Conservation (phyloP, 2,113 vertebrate genomes). For the Excalfactoria chinensis region DNA sequence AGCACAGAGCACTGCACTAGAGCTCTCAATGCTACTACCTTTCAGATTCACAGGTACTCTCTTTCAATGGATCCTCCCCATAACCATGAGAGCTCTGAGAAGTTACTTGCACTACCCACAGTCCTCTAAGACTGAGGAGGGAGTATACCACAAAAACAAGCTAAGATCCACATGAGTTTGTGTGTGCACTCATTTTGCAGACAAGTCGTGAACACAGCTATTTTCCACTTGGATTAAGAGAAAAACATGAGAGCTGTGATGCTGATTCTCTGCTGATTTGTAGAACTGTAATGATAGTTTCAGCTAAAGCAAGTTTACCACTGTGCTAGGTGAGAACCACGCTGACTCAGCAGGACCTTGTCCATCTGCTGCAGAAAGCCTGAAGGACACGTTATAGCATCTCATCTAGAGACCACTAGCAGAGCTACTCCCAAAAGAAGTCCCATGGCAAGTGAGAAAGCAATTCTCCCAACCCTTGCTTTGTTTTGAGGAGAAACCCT, state of each 20-base stretch:
- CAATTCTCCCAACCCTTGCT: background rate
- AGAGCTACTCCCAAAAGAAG: background rate
- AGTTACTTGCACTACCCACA: background rate
- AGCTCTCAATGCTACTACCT: background rate
- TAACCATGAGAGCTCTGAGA: background rate
- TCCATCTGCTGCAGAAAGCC: background rate
- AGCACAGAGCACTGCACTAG: background rate
- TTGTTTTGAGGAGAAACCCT: background rate
- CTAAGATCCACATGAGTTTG: background rate
- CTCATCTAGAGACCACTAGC: background rate
- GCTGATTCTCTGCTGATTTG: background rate
- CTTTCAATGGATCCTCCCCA: background rate
- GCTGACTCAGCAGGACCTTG: background rate
- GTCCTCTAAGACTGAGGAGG: background rate
- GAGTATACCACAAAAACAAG: background rate
- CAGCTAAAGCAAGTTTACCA: background rate
- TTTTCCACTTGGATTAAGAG: constrained; percentile 16
- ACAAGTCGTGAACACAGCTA: constrained; percentile 12
- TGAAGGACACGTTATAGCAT: background rate
- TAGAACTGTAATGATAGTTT: background rate
- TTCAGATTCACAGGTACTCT: background rate
- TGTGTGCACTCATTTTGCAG: background rate
- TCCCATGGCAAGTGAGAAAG: background rate
- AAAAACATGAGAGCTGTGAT: constrained; percentile 5
- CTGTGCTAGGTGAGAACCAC: background rate